Evolutionary conservation across 2,797 vertebrate genomes (phyloP), one percentile per base, ranked within the genome.

Genomic region (Oryzias sinensis): DNA sequence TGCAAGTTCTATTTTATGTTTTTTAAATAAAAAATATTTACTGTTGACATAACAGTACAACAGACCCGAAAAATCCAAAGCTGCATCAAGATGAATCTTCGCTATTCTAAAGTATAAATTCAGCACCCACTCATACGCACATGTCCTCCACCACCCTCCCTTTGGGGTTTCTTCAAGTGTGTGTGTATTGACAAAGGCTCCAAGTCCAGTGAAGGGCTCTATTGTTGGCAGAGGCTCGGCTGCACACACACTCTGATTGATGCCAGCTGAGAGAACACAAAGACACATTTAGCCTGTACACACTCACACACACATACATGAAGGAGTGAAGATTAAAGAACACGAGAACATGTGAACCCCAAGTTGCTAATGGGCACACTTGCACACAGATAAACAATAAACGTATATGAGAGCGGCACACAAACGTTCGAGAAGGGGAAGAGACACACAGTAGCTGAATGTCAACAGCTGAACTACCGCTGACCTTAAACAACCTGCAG

Each of bases 211-310:
- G 80, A 91, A 92, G 90, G 90, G 90, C 86, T 91, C 70, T 87
- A 90, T 88, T 85, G 71, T 84, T 87, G 84, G 90, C 79, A 83
- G 81, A 64, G 17, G 54, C 73, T 79, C 56, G 18, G 57, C 75
- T 84, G 81, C 85, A 88, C 80, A 65, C 74, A 86, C 76, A 63
- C 77, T 76, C 84, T 93, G 91, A 93, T 88, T 89, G 91, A 92
- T 92, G 92, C 92, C 92, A 93, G 93, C 86, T 90, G 92, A 92
- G 75, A 84, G 81, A 83, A 93, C 91, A 93, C 84, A 91, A 91
- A 92, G 87, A 66, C 80, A 87, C 90, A 92, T 90, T 89, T 92
- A 93, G 83, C 65, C 68, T 55, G 20, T 63, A 87, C 53, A 65
- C 54, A 67, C 70, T 90, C 85, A 86, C 68, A 85, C 85, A 88